These are phyloP conservation scores for Craseonycteris thonglongyai DNA, from an alignment of 2,113 vertebrate genomes.

Conservation along the genomic window DNA sequence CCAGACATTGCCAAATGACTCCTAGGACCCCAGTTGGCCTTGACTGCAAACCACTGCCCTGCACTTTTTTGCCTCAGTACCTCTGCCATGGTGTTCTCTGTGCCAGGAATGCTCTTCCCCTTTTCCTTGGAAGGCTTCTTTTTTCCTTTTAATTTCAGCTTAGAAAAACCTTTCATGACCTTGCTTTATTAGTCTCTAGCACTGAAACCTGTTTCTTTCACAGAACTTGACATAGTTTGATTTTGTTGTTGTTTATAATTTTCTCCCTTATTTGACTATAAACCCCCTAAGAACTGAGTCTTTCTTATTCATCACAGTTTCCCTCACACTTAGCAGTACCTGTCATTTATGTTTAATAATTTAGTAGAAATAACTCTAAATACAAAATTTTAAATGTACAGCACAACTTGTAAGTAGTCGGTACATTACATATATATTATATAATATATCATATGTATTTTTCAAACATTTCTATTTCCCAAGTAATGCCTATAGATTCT, in stretches of 20 bases:
- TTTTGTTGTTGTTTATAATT: not conserved
- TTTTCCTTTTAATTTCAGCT: not conserved
- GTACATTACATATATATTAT: not conserved
- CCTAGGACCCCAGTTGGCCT: not conserved
- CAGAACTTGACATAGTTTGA: not conserved
- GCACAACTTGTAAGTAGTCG: not conserved
- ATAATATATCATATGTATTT: not conserved
- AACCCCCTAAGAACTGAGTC: not conserved
- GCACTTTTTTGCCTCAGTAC: not conserved
- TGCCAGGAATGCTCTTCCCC: not conserved
- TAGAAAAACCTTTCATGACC: not conserved
- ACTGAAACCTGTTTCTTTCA: not conserved
- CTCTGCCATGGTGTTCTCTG: not conserved
- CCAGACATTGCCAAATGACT: not conserved
- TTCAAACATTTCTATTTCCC: not conserved
- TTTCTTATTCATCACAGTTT: not conserved
- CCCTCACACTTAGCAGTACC: not conserved
- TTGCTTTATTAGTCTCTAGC: not conserved
- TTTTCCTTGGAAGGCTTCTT: not conserved
- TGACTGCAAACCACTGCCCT: not conserved
- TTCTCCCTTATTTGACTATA: not conserved
- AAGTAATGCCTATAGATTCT: not conserved
- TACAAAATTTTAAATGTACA: not conserved
- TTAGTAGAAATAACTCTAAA: slow-evolving; percentile 6
- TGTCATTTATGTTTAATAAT: not conserved